Conservation (phyloP, 2,113 vertebrate genomes). For the Notarius lentiginosus region DNA sequence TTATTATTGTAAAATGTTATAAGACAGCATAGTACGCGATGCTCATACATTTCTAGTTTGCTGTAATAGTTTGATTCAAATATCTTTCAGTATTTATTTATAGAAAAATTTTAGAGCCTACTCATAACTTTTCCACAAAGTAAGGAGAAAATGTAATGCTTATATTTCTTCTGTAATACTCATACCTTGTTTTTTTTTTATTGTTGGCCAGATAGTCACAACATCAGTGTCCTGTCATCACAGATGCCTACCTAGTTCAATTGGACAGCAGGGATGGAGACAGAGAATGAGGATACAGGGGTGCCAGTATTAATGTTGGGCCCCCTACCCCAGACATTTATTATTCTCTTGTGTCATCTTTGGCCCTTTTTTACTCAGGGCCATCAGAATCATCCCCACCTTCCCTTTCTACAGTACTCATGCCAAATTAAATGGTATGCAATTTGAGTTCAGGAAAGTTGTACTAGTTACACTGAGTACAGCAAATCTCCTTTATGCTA, state of each 20-base stretch:
- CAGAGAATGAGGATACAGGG: slow-evolving; percentile 17
- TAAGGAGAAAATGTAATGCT: neutral
- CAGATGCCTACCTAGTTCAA: neutral
- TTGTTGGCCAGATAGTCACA: neutral
- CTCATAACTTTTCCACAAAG: neutral
- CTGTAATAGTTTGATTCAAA: no score
- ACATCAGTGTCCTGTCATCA: neutral
- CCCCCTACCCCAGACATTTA: neutral
- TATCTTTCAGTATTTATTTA: neutral
- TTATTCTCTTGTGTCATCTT: neutral
- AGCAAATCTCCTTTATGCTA: no score
- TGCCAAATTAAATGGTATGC: neutral
- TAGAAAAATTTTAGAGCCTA: neutral
- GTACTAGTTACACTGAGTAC: neutral
- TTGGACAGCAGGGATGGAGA: neutral
- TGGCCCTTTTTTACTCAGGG: neutral
- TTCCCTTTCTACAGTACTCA: neutral
- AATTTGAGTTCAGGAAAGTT: neutral
- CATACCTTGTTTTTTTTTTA: no score
- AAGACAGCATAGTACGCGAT: no score
- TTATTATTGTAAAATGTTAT: no score
- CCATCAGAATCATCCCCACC: neutral
- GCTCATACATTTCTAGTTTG: no score
- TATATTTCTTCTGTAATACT: neutral
- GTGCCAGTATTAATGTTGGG: neutral